Base-by-base conservation (phyloP, 2,113 vertebrate species). In the Hydrolagus affinis region DNA sequence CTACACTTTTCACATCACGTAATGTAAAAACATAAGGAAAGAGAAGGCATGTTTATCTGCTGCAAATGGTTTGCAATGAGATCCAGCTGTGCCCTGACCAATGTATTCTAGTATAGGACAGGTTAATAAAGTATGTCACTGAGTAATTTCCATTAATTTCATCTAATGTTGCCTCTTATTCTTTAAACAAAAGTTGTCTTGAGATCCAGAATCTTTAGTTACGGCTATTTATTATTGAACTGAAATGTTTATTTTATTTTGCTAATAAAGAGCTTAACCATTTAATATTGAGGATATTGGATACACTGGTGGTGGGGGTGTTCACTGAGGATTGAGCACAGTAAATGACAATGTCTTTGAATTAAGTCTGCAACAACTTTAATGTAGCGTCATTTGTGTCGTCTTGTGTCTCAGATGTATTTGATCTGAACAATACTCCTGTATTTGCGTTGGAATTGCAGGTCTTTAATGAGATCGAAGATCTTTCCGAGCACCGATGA, bases 391-490 rank as follows among this genome's bases (percentile, higher is more conserved):
- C 44, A 44, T 44, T 44, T 44, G 44, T 44, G 44, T 6, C 2
- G 44, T 3, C 44, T 44, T 6, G 44, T 44, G 44, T 44, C 44
- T 44, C 1, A 44, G 44, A 44, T 44, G 44, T 6, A 44, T 44
- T 44, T 44, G 44, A 44, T 44, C 44, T 44, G 44, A 44, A 44
- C 44, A 44, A 28, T 72, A 72, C 70, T 32, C 15, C n/a, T 72
- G 15, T 23, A n/a, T 85, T 85, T 59, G 62, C 15, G 64, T 68
- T 32, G 14, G 32, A 64, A 0, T 57, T 85, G 69, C 87, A 99
- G 98, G 87, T 97, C 97, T 70, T 92, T 99, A 93, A 92, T 98
- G 86, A 97, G 98, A 92, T 96, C 96, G 87, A 99, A 97, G 90
- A 91, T 99, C 90, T 95, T 99, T 88, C 96, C 96, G 87, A 96